Base-by-base conservation (phyloP, 2,888 invertebrate genomes). In the Drosophila ustulata region DNA sequence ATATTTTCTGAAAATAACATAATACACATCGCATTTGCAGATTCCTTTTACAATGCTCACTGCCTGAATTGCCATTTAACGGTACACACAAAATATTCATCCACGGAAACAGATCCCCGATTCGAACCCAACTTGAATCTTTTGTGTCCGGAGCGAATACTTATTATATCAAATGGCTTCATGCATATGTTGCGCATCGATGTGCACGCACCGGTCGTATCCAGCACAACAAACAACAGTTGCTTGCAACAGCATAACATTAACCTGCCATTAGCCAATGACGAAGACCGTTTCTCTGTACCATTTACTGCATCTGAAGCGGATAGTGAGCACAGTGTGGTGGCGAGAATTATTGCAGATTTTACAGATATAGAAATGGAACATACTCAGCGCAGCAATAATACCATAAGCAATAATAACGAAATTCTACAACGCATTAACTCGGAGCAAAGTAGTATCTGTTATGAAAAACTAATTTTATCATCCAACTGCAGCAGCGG, bases 1-100 rank as follows among this genome's bases (percentile, higher is more conserved):
- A n/a, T n/a, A n/a, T 37, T 41, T 34, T 1, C n/a, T 25, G 3
- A 13, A 4, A 9, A 11, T 13, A 34, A 45, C 11, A 3, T 2
- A n/a, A 37, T n/a, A 6, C 26, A 6, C 8, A 23, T 7, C 45
- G 4, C 34, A 56, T 63, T 62, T 75, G 92, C 92, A 92, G 93
- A 93, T 88, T 92, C 93, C 69, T 95, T 95, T 82, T 94, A 95
- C 82, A 94, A 95, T 56, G 94, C 95, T 89, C 93, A 96, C 80
- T 98, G 98, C 91, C 93, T 97, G 64, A 95, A 96, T 89, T 98
- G 98, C 91, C 97, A 98, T 90, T 95, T 98, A 81, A 97, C 98
- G 50, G 95, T 98, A 75, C 98, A 98, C 92, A 97, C 97, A 80
- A 97, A 96, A 90, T 97, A 98, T 91, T 97, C 97, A 90, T 95